A percentile compares a stretch with the other conserved stretches of the same genome.
phyloP scores from a whole-genome alignment of 2,888 invertebrate species.

The Hartigia nigra region DNA sequence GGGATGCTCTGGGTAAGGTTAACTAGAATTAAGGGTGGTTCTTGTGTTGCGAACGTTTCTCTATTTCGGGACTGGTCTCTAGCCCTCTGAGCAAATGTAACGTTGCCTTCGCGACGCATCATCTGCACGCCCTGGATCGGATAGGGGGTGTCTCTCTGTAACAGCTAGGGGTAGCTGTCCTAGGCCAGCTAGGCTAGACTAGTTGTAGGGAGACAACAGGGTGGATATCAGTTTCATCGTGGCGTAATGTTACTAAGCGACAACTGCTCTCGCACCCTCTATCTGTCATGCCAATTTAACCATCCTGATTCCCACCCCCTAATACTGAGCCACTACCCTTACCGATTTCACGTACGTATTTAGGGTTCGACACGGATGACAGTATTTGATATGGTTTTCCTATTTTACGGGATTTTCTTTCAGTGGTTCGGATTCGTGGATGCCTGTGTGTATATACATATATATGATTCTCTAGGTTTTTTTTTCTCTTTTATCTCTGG shows the following conservation, averaged over 20 bases:
- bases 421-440: not conserved
- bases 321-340: not conserved
- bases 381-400: not conserved
- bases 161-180: not conserved
- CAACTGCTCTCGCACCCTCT: conserved; percentile 59
- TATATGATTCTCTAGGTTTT: not conserved
- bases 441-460: not conserved
- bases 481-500: not conserved
- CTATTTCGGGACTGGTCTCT: not conserved
- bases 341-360: conserved; percentile 6
- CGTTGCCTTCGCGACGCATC: not conserved
- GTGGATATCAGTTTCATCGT: conserved; percentile 55
- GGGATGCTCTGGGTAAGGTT: not conserved
- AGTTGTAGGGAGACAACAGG: conserved; percentile 24
- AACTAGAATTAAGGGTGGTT: not conserved
- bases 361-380: not conserved
- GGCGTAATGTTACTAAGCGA: conserved; percentile 59
- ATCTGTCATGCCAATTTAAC: conserved; percentile 59
- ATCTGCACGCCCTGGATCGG: conserved; percentile 4
- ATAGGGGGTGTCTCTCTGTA: not conserved
- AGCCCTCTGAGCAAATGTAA: conserved; percentile 2
- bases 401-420: not conserved
- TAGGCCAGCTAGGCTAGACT: not conserved
- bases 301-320: conserved; percentile 37
- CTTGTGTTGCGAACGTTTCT: not conserved